Evolutionary conservation across 2,888 invertebrate species (phyloP), one percentile per base, ranked within the genome.

Genomic region (Drosophila kambysellisi): DNA sequence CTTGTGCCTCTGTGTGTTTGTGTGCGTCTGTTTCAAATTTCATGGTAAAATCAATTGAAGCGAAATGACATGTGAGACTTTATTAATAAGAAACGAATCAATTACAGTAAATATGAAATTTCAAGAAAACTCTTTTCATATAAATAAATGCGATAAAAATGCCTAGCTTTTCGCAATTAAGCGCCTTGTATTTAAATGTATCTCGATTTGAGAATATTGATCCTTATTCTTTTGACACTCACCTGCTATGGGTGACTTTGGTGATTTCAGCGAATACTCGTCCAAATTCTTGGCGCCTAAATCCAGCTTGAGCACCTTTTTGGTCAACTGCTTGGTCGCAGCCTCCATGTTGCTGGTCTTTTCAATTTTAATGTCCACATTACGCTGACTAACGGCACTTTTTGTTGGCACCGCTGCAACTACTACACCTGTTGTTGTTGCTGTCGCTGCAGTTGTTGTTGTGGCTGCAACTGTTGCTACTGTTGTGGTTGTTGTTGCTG

Each of bases 301-400:
- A 83, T 93, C 93, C 48, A 93, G 84, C 73, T 92, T 93, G 15
- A 93, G 84, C 7, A 92, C 90, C 75, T 92, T 92, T 69, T 92
- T 93, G 39, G 91, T 88, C 46, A 92, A 73, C 67, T 93, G 91
- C 60, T 91, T 82, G 57, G 88, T 90, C 59, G 89, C 82, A 2
- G 66, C 69, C 32, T 91, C 89, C 75, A 82, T 81, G 65, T 89
- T 80, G 58, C 94, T 94, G 17, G 89, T 91, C 58, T 86, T 91
- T 50, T 94, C 93, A 68, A 95, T 94, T 90, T 94, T 93, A 53
- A 95, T 93, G 81, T 95, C 95, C 57, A 95, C 94, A 51, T 95
- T 95, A 74, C 95, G 94, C 84, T 95, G 95, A 78, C 95, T 95
- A 56, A 95, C 94, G 33, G 95, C 95, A 79, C 95, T 95, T 83